Conservation (phyloP, 2,797 vertebrate species). For the Danio tinwini region DNA sequence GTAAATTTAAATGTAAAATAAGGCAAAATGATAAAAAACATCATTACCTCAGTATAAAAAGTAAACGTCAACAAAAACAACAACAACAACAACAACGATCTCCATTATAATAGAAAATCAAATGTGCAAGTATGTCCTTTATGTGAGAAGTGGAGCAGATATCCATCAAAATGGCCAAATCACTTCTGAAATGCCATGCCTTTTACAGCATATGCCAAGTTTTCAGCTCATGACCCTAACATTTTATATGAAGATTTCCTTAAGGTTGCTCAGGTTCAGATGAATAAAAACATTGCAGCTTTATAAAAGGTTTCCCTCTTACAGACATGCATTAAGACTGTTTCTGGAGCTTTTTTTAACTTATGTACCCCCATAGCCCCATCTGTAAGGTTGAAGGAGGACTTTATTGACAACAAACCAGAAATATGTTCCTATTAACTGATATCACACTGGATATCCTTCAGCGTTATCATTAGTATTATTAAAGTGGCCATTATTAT, state of each 20-base stretch:
- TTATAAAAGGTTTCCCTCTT: neutral
- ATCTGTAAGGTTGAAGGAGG: neutral
- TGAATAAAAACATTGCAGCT: slow-evolving; percentile 19
- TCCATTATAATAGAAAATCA: neutral
- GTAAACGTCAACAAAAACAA: neutral
- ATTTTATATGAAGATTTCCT: slow-evolving; percentile 14
- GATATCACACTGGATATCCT: slow-evolving; percentile 4
- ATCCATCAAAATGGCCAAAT: slow-evolving; percentile 37
- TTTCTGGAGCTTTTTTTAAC: neutral
- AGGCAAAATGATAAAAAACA: neutral
- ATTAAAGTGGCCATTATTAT: neutral
- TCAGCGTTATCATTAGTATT: neutral
- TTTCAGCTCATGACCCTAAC: neutral
- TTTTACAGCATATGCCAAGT: slow-evolving; percentile 26
- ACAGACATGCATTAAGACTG: neutral
- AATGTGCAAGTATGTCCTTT: slow-evolving; percentile 3
- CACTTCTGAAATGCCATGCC: slow-evolving; percentile 29
- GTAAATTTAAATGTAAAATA: neutral
- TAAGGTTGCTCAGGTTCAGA: neutral
- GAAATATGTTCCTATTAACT: slow-evolving; percentile 2
- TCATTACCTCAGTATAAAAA: neutral
- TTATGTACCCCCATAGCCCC: neutral
- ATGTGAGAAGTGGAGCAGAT: neutral
- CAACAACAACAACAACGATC: too few species aligned
- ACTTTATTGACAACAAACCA: neutral